Percentiles rank a stretch among this genome's conserved stretches.
Evolutionary conservation across 2,113 vertebrate species (phyloP).

Genomic region (Daubentonia madagascariensis): DNA sequence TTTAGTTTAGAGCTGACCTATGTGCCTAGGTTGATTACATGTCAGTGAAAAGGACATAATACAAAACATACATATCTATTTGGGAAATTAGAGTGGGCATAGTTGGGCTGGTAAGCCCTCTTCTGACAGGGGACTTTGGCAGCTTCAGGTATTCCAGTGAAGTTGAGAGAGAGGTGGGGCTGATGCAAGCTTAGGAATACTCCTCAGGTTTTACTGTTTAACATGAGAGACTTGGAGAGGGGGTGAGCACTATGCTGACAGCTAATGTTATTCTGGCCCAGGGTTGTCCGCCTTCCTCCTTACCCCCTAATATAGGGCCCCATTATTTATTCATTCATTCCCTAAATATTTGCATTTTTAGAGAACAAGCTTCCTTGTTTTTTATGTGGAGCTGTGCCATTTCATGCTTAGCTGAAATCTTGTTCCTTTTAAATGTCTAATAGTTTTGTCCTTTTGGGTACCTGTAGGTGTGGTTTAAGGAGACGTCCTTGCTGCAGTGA

Average conservation of each 20-base stretch:
- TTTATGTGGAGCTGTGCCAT: neutral
- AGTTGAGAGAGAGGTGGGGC: neutral
- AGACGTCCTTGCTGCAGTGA: neutral
- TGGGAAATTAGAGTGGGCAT: neutral
- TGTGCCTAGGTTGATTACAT: neutral
- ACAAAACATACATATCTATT: neutral
- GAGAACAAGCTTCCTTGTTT: neutral
- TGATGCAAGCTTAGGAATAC: neutral
- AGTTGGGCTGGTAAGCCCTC: neutral
- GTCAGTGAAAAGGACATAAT: neutral
- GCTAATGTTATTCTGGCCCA: neutral
- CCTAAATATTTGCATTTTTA: neutral
- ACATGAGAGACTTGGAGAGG: neutral
- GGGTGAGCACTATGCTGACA: neutral
- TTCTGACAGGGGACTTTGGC: neutral
- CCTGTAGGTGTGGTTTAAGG: neutral
- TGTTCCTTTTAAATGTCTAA: neutral
- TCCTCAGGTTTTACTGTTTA: neutral
- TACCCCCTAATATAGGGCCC: neutral
- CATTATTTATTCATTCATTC: neutral
- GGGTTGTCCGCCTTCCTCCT: neutral
- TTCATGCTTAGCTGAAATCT: neutral
- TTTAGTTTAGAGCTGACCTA: neutral
- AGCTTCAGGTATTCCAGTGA: neutral
- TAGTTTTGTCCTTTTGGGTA: neutral